Conservation (phyloP, 2,888 invertebrate genomes). For the Nephrotoma guestfalica region DNA sequence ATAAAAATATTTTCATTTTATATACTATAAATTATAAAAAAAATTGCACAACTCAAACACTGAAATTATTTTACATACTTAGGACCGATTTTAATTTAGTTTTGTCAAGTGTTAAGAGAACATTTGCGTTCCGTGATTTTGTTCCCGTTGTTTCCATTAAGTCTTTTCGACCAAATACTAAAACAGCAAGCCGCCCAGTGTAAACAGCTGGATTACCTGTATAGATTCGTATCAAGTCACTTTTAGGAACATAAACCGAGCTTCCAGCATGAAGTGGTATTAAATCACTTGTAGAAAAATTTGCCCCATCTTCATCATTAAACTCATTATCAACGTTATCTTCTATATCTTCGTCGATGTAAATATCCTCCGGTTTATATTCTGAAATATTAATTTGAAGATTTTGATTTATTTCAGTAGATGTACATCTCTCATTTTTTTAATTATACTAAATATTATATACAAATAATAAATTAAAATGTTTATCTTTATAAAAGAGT, state of each 20-base stretch:
- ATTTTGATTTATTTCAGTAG: background rate
- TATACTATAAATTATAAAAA: background rate
- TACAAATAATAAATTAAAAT: background rate
- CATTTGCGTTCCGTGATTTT: conserved; percentile 15
- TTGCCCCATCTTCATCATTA: background rate
- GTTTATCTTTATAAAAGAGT: background rate
- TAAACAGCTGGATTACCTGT: conserved; percentile 27
- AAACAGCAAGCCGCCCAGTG: conserved; percentile 24
- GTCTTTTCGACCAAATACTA: conserved; percentile 22
- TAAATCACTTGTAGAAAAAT: conserved; percentile 8
- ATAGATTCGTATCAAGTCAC: conserved; percentile 24
- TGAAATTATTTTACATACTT: conserved; percentile 19
- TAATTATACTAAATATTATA: background rate
- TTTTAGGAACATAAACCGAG: conserved; percentile 24
- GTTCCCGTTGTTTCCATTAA: conserved; percentile 18
- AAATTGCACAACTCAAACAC: background rate
- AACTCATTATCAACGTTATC: background rate
- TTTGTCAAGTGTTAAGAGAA: conserved; percentile 18
- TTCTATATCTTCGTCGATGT: background rate
- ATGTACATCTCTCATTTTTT: background rate
- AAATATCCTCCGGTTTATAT: background rate
- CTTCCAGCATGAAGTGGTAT: conserved; percentile 30
- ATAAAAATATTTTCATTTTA: conserved; percentile 9
- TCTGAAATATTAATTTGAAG: background rate
- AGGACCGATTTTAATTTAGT: conserved; percentile 23